Conservation (phyloP, 2,888 invertebrate genomes). For the Agonopterix arenella region DNA sequence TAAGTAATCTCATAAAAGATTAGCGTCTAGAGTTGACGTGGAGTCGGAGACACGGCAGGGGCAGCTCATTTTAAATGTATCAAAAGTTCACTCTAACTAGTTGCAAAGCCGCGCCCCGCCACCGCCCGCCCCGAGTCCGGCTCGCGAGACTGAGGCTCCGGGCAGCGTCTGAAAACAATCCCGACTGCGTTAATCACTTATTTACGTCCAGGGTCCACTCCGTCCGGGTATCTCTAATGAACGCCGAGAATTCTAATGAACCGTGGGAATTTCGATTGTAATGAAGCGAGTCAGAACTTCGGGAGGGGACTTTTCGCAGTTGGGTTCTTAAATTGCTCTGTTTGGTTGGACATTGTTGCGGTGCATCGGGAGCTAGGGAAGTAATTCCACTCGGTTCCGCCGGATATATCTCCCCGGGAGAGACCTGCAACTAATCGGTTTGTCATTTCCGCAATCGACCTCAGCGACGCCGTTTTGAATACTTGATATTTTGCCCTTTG, state of each 20-base stretch:
- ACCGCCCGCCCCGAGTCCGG: constrained; percentile 7
- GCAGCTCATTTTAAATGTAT: constrained; percentile 67
- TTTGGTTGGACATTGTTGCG: constrained; percentile 50
- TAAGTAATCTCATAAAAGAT: constrained; percentile 51
- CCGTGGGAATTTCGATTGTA: constrained; percentile 71
- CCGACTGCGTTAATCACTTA: constrained; percentile 75
- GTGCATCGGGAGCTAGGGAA: constrained; percentile 45
- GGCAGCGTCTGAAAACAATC: constrained; percentile 65
- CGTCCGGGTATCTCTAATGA: constrained; percentile 68
- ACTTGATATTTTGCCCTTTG: constrained; percentile 48
- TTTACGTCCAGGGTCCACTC: constrained; percentile 64
- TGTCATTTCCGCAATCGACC: constrained; percentile 70
- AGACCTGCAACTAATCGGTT: constrained; percentile 67
- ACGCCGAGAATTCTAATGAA: constrained; percentile 70
- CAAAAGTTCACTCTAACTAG: constrained; percentile 53
- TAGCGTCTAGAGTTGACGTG: constrained; percentile 29
- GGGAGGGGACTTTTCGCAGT: constrained; percentile 33
- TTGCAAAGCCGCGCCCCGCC: constrained; percentile 34
- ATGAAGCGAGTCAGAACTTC: constrained; percentile 51
- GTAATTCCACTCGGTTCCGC: constrained; percentile 62
- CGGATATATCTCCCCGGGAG: constrained; percentile 64
- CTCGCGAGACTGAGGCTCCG: constrained; percentile 6
- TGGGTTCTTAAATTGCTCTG: constrained; percentile 46
- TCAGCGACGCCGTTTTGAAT: constrained; percentile 51
- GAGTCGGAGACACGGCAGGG: constrained; percentile 13